phyloP scores from a whole-genome alignment of 1,140 invertebrate genomes.

The Drosophila ohnishii region DNA sequence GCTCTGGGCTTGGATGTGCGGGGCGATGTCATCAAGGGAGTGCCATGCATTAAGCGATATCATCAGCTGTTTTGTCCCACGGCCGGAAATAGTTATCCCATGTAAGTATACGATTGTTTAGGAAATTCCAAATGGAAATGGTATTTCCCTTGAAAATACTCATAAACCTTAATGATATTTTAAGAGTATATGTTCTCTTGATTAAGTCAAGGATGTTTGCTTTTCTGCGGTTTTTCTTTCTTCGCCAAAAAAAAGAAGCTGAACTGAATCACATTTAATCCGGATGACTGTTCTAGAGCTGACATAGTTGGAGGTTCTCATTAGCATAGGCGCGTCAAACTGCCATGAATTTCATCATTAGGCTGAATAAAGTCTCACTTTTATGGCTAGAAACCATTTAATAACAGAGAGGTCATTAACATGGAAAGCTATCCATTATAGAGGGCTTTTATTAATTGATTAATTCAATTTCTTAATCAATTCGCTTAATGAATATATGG shows the following conservation, averaged over 20 bases:
- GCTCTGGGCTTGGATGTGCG: constrained; percentile 92
- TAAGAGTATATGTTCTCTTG: neutral
- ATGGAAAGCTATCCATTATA: constrained; percentile 2
- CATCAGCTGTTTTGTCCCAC: constrained; percentile 96
- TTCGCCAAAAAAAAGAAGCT: constrained; percentile 7
- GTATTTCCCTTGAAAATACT: constrained; percentile 17
- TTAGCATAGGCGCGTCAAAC: constrained; percentile 37
- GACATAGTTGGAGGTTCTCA: constrained; percentile 20
- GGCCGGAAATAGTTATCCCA: constrained; percentile 93
- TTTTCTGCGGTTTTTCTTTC: constrained; percentile 35
- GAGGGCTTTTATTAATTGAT: constrained; percentile 2
- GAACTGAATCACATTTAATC: constrained; percentile 43
- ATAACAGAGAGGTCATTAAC: constrained; percentile 18
- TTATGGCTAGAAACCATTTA: constrained; percentile 1
- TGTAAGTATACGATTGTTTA: constrained; percentile 87
- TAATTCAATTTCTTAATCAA: constrained; percentile 18
- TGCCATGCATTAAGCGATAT: constrained; percentile 93
- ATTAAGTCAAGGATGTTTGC: constrained; percentile 44
- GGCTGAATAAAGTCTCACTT: constrained; percentile 19
- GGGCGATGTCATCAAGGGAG: constrained; percentile 92
- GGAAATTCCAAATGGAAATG: constrained; percentile 34
- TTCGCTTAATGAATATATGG: neutral
- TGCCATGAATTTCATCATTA: constrained; percentile 34
- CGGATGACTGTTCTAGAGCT: constrained; percentile 35
- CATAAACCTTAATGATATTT: constrained; percentile 3